A percentile compares a stretch with the other conserved stretches of the same genome.
Evolutionary conservation across 2,797 vertebrate species (phyloP).

Genomic region (Champsocephalus esox): DNA sequence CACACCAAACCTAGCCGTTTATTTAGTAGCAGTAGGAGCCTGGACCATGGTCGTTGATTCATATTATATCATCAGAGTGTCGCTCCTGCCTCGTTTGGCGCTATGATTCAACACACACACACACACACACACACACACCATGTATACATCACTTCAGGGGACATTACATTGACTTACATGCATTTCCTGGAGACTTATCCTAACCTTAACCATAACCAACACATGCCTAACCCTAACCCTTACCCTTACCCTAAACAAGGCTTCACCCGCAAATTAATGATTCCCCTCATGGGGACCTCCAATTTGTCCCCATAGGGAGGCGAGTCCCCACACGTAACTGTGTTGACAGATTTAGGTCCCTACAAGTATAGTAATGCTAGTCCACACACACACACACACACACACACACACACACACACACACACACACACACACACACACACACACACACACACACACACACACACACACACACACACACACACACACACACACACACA

Average conservation of each 20-base stretch:
- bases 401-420: constrained; percentile 8
- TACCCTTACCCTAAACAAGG: no score
- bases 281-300: no score
- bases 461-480: constrained; percentile 9
- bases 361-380: background rate
- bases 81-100: constrained; percentile 23
- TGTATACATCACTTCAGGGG: no score
- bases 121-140: background rate
- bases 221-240: no score
- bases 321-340: no score
- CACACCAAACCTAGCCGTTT: background rate
- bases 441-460: constrained; percentile 1
- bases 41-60: constrained; percentile 62
- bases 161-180: no score
- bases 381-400: background rate
- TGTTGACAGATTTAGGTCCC: no score
- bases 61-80: constrained; percentile 57
- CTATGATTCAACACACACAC: constrained; percentile 44
- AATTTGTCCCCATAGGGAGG: no score
- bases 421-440: constrained; percentile 1
- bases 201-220: no score
- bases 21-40: constrained; percentile 53
- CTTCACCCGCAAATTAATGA: no score
- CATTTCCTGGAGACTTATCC: no score
- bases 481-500: no score